Evolutionary conservation across 2,113 vertebrate genomes (phyloP), one percentile per base, ranked within the genome.

Genomic region (Cettia cetti): DNA sequence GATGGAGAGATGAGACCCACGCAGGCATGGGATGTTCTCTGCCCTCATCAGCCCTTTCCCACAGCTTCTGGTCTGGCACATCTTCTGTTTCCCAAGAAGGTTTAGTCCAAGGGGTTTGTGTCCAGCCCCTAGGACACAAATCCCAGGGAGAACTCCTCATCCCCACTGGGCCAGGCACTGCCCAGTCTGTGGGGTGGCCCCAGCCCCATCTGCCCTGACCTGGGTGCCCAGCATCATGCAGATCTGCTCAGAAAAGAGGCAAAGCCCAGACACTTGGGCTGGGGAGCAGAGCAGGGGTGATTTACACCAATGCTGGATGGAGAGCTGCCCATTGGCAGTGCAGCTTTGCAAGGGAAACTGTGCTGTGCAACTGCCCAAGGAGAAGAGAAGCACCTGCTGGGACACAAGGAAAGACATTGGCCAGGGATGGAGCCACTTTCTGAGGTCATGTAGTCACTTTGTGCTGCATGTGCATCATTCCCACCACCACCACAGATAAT

Each of bases 61-160:
- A 16, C 24, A 27, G 0, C 20, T 77, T n/a, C 21, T 72, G 69
- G 2, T 53, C 37, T 70, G 24, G 14, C 8, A 11, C 39, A 23
- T 27, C 35, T 18, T 57, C 39, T 19, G 4, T 28, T 77, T 76
- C 44, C 18, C 15, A 5, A 56, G 33, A 39, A 61, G 15, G 8
- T 24, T 77, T 68, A 47, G 27, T 42, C 27, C 0, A 0, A 71
- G n/a, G 15, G 5, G 2, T 50, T 45, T 50, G 5, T 23, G 35
- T n/a, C 14, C 57, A 24, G 10, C 26, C 23, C 14, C n/a, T 44
- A 63, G 52, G 66, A 52, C 26, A 40, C 8, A 23, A 59, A 56
- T 26, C 18, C 24, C 27, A 33, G 23, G 16, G 45, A 74, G 30
- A 86, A 7, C 10, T 31, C 50, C 33, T 44, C 59, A 39, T 15